Evolutionary conservation across 2,113 vertebrate genomes (phyloP).

Genomic region (Columba janthina): DNA sequence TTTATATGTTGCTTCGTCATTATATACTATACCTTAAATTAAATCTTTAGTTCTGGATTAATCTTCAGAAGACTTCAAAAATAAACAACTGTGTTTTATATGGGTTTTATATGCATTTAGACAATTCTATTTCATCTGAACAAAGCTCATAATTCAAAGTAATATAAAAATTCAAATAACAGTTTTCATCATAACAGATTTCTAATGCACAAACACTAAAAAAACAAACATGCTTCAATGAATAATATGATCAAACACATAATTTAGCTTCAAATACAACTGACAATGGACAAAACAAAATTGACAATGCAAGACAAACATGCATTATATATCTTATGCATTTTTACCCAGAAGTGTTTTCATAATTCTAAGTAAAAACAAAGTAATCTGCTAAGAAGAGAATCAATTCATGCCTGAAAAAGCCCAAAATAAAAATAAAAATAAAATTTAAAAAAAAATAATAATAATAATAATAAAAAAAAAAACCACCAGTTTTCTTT

Average conservation of each 20-base stretch:
- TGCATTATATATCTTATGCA: background rate
- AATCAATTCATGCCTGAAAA: background rate
- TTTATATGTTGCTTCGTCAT: background rate
- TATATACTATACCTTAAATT: background rate
- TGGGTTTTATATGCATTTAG: background rate
- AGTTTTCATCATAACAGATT: background rate
- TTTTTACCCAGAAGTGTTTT: background rate
- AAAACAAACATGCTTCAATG: constrained; percentile 14
- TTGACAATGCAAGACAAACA: constrained; percentile 19
- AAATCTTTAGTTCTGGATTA: background rate
- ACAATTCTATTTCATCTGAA: constrained; percentile 5
- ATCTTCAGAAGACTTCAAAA: background rate
- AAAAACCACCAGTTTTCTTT: background rate
- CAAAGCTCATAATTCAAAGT: background rate
- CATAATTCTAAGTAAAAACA: background rate
- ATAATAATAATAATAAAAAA: too few relatives aligned
- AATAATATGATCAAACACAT: constrained; percentile 47
- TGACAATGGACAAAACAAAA: constrained; percentile 41
- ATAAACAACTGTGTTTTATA: background rate
- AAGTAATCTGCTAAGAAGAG: background rate
- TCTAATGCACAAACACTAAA: background rate
- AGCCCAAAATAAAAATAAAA: background rate
- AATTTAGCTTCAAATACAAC: constrained; percentile 47
- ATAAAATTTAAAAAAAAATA: background rate
- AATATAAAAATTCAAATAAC: constrained; percentile 28